Conservation (phyloP, 92 coral and sea anemone species). For the Heliopora coerulea region DNA sequence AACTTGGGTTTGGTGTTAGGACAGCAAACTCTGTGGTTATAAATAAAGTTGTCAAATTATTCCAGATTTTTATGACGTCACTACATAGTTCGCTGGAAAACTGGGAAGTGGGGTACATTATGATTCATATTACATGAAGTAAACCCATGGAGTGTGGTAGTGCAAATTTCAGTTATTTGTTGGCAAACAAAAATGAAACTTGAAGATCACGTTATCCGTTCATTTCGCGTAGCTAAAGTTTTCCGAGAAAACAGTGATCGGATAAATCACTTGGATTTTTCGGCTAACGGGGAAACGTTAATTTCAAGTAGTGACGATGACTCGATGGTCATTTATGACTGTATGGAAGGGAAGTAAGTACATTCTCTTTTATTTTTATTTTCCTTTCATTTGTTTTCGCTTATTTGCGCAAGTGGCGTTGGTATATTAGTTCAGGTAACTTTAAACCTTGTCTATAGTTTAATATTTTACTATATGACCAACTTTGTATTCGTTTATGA, state of each 20-base stretch:
- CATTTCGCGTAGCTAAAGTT: conserved; percentile 91
- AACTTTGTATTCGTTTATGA: no score
- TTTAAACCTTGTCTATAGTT: no score
- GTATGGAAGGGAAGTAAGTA: conserved; percentile 92
- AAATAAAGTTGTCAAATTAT: no score
- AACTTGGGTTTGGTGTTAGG: no score
- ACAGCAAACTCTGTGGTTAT: no score
- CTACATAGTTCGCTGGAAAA: no score
- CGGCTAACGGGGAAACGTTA: conserved; percentile 89
- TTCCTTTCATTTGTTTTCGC: neutral
- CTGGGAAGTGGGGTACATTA: no score
- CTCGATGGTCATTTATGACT: conserved; percentile 94
- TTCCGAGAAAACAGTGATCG: conserved; percentile 96
- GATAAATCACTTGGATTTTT: conserved; percentile 78
- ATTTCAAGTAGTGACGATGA: conserved; percentile 97
- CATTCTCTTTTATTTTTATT: neutral
- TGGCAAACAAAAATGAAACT: conserved; percentile 65
- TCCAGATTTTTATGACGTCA: no score
- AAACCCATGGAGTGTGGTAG: neutral
- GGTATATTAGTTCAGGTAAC: no score
- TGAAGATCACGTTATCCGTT: conserved; percentile 79
- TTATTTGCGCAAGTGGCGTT: neutral
- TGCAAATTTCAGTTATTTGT: neutral
- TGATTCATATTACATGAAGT: neutral
- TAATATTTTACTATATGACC: no score